phyloP scores from a whole-genome alignment of 2,797 vertebrate genomes.

The Lerista edwardsae region DNA sequence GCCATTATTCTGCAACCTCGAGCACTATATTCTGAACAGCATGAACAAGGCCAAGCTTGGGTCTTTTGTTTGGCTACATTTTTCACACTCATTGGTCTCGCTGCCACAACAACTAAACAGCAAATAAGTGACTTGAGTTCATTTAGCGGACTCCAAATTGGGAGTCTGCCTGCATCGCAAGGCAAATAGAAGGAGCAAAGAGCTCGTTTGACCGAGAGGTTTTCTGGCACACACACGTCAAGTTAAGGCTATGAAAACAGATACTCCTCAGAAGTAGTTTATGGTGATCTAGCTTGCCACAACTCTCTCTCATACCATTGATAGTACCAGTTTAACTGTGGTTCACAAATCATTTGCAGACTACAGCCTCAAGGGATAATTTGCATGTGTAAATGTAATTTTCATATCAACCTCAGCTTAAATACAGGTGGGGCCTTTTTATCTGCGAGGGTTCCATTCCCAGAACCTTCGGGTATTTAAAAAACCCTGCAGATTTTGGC shows the following conservation, averaged over 20 bases:
- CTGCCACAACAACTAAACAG: slow-evolving; percentile 68
- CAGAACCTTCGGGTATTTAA: too few species aligned
- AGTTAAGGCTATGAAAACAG: slow-evolving; percentile 67
- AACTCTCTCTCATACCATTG: slow-evolving; percentile 19
- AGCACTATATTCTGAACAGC: slow-evolving; percentile 30
- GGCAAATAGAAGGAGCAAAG: slow-evolving; percentile 57
- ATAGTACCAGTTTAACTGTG: slow-evolving; percentile 41
- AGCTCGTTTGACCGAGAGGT: slow-evolving; percentile 62
- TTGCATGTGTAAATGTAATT: neutral
- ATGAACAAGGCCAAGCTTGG: neutral
- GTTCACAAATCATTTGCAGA: neutral
- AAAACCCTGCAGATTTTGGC: too few species aligned
- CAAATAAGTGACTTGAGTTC: slow-evolving; percentile 64
- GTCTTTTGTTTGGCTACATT: slow-evolving; percentile 66
- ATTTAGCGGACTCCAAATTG: slow-evolving; percentile 64
- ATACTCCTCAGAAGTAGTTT: slow-evolving; percentile 54
- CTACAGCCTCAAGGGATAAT: too few species aligned
- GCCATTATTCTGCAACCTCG: slow-evolving; percentile 27
- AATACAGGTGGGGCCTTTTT: too few species aligned
- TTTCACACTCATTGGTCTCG: slow-evolving; percentile 70
- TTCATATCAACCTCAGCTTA: neutral
- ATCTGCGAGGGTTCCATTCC: too few species aligned
- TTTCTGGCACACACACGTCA: slow-evolving; percentile 56
- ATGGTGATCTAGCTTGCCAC: slow-evolving; percentile 36
- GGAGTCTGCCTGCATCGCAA: slow-evolving; percentile 65